Evolutionary conservation across 2,113 vertebrate species (phyloP).

Genomic region (Misgurnus anguillicaudatus): DNA sequence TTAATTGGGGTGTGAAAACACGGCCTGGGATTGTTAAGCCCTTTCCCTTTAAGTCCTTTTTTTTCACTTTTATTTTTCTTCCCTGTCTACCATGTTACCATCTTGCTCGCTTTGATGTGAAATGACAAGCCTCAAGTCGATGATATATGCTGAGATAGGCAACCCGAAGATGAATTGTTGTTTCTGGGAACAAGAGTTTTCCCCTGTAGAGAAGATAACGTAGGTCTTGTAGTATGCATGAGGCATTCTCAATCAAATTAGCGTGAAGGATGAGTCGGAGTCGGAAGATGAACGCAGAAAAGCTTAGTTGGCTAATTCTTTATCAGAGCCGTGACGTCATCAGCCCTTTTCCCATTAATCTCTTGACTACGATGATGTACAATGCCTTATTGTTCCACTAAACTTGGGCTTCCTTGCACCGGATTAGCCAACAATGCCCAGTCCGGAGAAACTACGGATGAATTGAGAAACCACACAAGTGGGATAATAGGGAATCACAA

Average conservation of each 20-base stretch:
- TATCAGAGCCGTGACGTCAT: conserved; percentile 62
- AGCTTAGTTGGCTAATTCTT: conserved; percentile 73
- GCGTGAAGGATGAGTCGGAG: conserved; percentile 62
- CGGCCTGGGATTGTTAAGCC: conserved; percentile 57
- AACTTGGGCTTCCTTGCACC: conserved; percentile 44
- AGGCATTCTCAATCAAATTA: conserved; percentile 72
- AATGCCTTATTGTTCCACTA: conserved; percentile 58
- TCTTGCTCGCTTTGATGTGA: conserved; percentile 65
- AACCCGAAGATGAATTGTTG: conserved; percentile 66
- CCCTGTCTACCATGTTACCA: conserved; percentile 46
- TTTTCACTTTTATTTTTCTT: neutral
- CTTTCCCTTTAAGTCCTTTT: conserved; percentile 24
- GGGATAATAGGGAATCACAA: conserved; percentile 25
- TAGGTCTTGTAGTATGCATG: conserved; percentile 55
- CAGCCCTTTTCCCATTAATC: conserved; percentile 69
- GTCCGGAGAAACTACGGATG: conserved; percentile 18
- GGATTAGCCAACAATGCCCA: conserved; percentile 41
- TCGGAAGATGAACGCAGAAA: conserved; percentile 18
- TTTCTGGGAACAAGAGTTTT: conserved; percentile 47
- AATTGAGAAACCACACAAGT: conserved; percentile 11
- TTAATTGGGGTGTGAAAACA: conserved; percentile 68
- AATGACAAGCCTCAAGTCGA: conserved; percentile 63
- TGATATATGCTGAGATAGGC: conserved; percentile 63
- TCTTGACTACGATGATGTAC: conserved; percentile 60
- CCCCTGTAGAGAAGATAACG: conserved; percentile 56